Base-by-base conservation (phyloP, 2,113 vertebrate species). In the Aspiorhynchus laticeps region DNA sequence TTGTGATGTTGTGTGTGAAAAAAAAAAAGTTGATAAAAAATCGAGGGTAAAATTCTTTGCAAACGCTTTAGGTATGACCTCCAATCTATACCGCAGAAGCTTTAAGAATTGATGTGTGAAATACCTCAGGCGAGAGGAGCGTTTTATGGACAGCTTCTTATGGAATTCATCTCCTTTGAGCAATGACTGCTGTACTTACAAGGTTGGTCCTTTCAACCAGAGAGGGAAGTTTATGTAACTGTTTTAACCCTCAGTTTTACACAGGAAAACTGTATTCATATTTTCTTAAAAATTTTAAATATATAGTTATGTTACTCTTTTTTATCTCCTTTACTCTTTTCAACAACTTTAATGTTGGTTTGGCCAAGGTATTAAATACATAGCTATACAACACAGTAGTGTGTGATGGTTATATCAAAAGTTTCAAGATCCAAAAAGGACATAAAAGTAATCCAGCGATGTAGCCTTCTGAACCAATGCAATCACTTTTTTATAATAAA, bases 181-280 rank as follows among this genome's bases (percentile, higher is more conserved):
- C 86, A 86, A 65, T 63, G 59, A 79, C 41, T 84, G 85, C 77
- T 65, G 65, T 21, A 82, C 78, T 61, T 61, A 80, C 21, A 80
- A 80, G 51, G 80, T 81, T 81, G 80, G n/a, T 65, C 12, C 38
- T 81, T n/a, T 81, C 56, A 65, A 17, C 56, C 38, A 81, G 36
- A 38, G 31, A 80, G 48, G 46, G 11, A 48, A n/a, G n/a, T n/a
- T n/a, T n/a, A n/a, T n/a, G n/a, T n/a, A n/a, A n/a, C n/a, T n/a
- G n/a, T n/a, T 41, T 41, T 48, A 48, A 48, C 11, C 43, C 43
- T 46, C 12, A 11, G 53, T 48, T 48, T 48, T 48, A 48, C 15
- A 17, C 51, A 53, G 15, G 28, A 28, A 33, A 67, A 67, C 65
- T 8, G 5, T 33, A 28, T 65, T 67, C 14, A 31, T 67, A 31